These are phyloP conservation scores for Lochmaea capreae DNA, from an alignment of 2,888 invertebrate genomes.

Conservation along the genomic window DNA sequence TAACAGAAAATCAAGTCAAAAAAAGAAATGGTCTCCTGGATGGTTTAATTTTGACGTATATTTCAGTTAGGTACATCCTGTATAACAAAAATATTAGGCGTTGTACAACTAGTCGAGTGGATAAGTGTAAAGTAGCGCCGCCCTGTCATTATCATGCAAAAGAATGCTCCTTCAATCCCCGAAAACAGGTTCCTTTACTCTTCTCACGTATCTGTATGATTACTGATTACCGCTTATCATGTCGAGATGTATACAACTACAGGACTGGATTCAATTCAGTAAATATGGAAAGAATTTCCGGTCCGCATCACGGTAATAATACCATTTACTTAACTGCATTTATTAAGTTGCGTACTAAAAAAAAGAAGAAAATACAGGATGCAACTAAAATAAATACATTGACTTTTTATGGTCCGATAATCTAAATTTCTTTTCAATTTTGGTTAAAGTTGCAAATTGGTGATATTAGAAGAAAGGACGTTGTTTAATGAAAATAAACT, in stretches of 20 bases:
- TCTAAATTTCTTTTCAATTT: too few species aligned
- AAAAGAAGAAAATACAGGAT: background rate
- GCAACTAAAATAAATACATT: too few species aligned
- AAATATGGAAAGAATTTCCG: constrained; percentile 5
- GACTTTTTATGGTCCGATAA: too few species aligned
- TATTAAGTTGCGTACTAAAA: background rate
- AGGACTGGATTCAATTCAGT: background rate
- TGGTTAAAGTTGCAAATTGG: too few species aligned
- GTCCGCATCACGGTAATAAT: background rate
- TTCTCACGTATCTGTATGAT: constrained; percentile 38
- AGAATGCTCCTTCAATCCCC: constrained; percentile 46
- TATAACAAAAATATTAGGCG: background rate
- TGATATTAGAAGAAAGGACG: too few species aligned
- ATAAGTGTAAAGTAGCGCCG: constrained; percentile 37
- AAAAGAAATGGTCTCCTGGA: too few species aligned
- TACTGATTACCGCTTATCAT: constrained; percentile 44
- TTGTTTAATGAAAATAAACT: too few species aligned
- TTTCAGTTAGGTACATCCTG: too few species aligned
- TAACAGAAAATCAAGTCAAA: too few species aligned
- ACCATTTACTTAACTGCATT: background rate
- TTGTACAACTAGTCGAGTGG: background rate
- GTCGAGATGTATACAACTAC: constrained; percentile 29
- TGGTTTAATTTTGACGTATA: too few species aligned
- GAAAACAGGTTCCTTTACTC: constrained; percentile 45
- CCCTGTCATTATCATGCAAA: constrained; percentile 48